Conservation (phyloP, 1,140 invertebrate species). For the Pantala flavescens region DNA sequence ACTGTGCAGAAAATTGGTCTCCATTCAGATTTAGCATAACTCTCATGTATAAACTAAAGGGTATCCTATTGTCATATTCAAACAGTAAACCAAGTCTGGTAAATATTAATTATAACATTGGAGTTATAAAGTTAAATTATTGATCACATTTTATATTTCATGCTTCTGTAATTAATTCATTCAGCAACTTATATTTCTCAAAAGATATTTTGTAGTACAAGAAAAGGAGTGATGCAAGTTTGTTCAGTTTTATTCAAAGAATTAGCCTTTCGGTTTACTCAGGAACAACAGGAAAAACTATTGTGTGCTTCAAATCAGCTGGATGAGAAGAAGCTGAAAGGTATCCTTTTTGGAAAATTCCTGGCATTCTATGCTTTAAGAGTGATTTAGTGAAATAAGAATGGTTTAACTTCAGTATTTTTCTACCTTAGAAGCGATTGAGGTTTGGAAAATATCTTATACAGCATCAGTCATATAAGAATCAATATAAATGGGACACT, state of each 20-base stretch:
- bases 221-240: conserved; percentile 59
- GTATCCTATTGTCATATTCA: conserved; percentile 57
- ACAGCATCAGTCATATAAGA: too few species aligned
- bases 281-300: conserved; percentile 42
- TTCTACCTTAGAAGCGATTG: too few species aligned
- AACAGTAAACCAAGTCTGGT: conserved; percentile 64
- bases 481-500: too few species aligned
- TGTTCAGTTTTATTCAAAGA: conserved; percentile 49
- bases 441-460: too few species aligned
- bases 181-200: conserved; percentile 21
- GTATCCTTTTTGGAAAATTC: conserved; percentile 29
- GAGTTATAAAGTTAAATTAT: neutral
- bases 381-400: too few species aligned
- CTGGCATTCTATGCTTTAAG: neutral
- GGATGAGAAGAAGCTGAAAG: conserved; percentile 49
- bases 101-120: conserved; percentile 24
- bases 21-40: conserved; percentile 67
- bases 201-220: conserved; percentile 64
- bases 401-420: too few species aligned
- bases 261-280: conserved; percentile 42
- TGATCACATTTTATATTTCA: too few species aligned
- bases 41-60: conserved; percentile 60
- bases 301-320: conserved; percentile 38
- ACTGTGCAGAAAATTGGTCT: conserved; percentile 35
- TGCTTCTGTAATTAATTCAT: neutral